Evolutionary conservation across 2,888 invertebrate species (phyloP).

Genomic region (Epinotia demarniana): DNA sequence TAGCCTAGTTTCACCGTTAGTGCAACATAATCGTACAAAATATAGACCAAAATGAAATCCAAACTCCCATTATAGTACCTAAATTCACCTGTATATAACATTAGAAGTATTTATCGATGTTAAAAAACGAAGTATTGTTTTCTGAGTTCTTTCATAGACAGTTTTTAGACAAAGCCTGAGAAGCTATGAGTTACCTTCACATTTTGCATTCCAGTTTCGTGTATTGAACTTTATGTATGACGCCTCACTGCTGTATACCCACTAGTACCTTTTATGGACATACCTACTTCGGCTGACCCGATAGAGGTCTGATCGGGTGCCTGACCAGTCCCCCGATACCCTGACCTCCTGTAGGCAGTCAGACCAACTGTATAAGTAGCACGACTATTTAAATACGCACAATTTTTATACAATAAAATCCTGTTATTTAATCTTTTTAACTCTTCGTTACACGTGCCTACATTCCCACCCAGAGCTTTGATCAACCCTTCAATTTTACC

Average conservation of each 20-base stretch:
- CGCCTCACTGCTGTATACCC: slow-evolving; percentile 44
- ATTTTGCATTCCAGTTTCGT: slow-evolving; percentile 70
- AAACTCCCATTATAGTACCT: slow-evolving; percentile 66
- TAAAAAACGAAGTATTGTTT: slow-evolving; percentile 61
- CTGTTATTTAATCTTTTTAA: slow-evolving; percentile 54
- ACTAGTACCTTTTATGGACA: slow-evolving; percentile 49
- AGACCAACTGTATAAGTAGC: background rate
- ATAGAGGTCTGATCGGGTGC: background rate
- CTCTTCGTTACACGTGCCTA: slow-evolving; percentile 17
- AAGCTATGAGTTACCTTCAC: slow-evolving; percentile 74
- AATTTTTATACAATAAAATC: slow-evolving; percentile 60
- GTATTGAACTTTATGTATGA: slow-evolving; percentile 43
- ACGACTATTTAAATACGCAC: slow-evolving; percentile 56
- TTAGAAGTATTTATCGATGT: slow-evolving; percentile 72
- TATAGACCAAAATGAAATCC: slow-evolving; percentile 79
- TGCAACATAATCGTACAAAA: slow-evolving; percentile 81
- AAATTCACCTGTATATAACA: slow-evolving; percentile 67
- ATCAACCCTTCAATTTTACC: background rate
- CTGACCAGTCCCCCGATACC: background rate
- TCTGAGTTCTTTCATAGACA: slow-evolving; percentile 59
- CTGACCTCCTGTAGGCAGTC: background rate
- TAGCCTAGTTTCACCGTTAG: slow-evolving; percentile 67
- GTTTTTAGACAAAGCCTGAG: slow-evolving; percentile 73
- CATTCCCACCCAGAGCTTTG: background rate
- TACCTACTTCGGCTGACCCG: background rate